Evolutionary conservation across 64 coral and sea anemone species (phyloP).

Genomic region (Stylophora pistillata): DNA sequence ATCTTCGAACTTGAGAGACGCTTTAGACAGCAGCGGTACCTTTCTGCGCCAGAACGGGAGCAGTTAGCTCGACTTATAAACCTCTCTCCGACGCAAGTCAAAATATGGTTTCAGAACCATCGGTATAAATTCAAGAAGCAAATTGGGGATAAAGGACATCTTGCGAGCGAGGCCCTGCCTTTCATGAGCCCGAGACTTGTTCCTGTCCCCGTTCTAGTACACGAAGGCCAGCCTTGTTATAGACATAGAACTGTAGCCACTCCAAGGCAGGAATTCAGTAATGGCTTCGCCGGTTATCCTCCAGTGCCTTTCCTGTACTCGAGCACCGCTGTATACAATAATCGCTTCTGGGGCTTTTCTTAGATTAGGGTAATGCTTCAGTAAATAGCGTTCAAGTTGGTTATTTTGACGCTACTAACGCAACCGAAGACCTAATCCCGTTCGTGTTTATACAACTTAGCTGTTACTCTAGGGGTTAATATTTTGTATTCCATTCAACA

Average conservation of each 20-base stretch:
- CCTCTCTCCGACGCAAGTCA: conserved; percentile 77
- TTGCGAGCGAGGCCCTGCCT: conserved; percentile 23
- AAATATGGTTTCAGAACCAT: conserved; percentile 93
- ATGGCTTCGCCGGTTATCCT: conserved; percentile 16
- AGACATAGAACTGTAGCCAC: not conserved
- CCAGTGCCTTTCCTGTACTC: conserved; percentile 34
- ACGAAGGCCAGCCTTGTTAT: conserved; percentile 36
- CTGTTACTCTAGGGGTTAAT: not conserved
- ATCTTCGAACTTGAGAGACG: conserved; percentile 79
- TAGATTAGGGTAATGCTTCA: conserved; percentile 37
- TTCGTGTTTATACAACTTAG: not conserved
- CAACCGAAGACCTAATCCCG: conserved; percentile 6
- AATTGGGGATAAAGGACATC: conserved; percentile 54
- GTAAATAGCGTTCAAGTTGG: not conserved
- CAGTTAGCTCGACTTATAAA: conserved; percentile 78
- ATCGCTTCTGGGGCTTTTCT: conserved; percentile 31
- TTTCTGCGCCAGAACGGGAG: conserved; percentile 78
- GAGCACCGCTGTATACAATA: conserved; percentile 8
- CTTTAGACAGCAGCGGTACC: conserved; percentile 71
- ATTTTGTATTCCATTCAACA: not conserved
- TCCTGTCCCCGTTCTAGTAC: conserved; percentile 14
- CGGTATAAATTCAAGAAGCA: conserved; percentile 78
- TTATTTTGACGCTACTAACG: conserved; percentile 17
- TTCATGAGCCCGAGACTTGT: conserved; percentile 27
- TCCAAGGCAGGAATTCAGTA: conserved; percentile 31